Percentiles rank a stretch among this genome's conserved stretches.
phyloP scores from a whole-genome alignment of 2,888 invertebrate species.

The Bugulina stolonifera region DNA sequence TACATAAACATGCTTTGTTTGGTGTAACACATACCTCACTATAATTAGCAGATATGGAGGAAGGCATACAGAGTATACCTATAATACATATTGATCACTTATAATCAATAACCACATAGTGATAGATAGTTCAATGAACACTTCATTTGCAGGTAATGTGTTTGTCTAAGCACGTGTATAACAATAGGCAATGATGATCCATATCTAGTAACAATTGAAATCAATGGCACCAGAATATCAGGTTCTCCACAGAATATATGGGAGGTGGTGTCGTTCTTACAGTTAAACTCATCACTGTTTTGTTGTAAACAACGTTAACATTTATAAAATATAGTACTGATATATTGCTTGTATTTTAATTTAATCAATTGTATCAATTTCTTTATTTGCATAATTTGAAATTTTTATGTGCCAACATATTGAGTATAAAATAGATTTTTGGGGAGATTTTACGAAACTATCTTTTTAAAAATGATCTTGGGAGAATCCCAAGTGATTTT shows the following conservation, averaged over 20 bases:
- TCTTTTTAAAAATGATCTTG: no score
- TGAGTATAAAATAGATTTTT: no score
- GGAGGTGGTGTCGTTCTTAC: not conserved
- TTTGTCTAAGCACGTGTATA: not conserved
- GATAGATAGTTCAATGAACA: slow-evolving; percentile 17
- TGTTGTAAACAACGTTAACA: no score
- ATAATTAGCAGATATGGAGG: no score
- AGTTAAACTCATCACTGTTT: not conserved
- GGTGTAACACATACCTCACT: no score
- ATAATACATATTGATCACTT: not conserved
- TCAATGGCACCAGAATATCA: not conserved
- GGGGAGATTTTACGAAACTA: no score
- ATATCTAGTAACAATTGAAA: not conserved
- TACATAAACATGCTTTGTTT: no score
- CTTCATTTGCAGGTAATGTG: not conserved
- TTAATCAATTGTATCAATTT: not conserved
- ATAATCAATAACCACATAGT: slow-evolving; percentile 4
- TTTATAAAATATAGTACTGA: not conserved
- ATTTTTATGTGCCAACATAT: no score
- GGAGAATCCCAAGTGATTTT: no score
- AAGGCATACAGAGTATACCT: no score
- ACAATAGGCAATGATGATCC: not conserved
- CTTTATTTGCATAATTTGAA: no score
- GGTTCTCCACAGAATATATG: not conserved
- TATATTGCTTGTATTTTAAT: not conserved